phyloP scores from a whole-genome alignment of 2,888 invertebrate species.

The Eumacrocentrus americanus region DNA sequence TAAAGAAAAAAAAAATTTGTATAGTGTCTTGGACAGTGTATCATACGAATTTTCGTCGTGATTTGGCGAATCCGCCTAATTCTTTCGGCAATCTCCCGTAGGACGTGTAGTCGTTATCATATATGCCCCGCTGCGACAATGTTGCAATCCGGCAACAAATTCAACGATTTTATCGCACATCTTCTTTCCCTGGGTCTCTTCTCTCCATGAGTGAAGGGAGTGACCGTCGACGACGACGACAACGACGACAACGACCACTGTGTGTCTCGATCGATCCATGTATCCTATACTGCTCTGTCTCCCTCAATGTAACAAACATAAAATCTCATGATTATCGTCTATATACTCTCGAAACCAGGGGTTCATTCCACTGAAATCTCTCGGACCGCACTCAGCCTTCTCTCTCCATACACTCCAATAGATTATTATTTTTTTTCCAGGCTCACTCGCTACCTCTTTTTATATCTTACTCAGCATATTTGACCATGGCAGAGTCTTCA shows the following conservation, averaged over 20 bases:
- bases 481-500: conserved; percentile 8
- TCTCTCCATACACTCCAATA: background rate
- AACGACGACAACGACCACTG: no score
- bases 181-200: background rate
- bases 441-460: background rate
- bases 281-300: background rate
- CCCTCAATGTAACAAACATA: conserved; percentile 5
- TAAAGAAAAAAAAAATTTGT: no score
- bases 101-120: background rate
- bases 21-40: no score
- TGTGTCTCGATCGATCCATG: conserved; percentile 14
- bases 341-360: background rate
- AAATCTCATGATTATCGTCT: conserved; percentile 22
- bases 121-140: conserved; percentile 13
- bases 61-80: background rate
- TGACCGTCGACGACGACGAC: no score
- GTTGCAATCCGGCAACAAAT: conserved; percentile 18
- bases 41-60: background rate
- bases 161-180: conserved; percentile 13
- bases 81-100: background rate
- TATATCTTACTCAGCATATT: conserved; percentile 21
- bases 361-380: conserved; percentile 5
- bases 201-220: no score
- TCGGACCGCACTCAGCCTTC: background rate
- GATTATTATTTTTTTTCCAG: background rate